phyloP scores from a whole-genome alignment of 2,797 vertebrate species.

The Coranthus polyacanthus region DNA sequence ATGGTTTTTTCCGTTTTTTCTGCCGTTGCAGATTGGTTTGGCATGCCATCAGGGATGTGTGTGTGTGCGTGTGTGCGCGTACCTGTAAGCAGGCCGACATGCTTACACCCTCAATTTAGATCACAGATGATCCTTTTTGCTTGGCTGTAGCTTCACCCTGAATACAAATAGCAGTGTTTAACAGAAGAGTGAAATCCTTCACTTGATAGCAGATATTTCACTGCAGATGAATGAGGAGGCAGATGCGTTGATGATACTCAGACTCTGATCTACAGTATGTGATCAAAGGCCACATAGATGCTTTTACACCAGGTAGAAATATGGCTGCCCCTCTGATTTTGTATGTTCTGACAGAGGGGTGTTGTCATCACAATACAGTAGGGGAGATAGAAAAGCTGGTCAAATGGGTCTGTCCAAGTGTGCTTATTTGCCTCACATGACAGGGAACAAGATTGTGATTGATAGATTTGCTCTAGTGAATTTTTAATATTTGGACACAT shows the following conservation, averaged over 20 bases:
- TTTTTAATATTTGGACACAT: too few species aligned
- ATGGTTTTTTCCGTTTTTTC: slow-evolving; percentile 13
- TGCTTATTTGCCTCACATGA: neutral
- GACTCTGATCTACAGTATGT: slow-evolving; percentile 42
- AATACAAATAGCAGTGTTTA: slow-evolving; percentile 61
- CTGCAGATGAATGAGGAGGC: too few species aligned
- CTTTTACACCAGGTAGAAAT: slow-evolving; percentile 33
- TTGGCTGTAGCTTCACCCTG: slow-evolving; percentile 23
- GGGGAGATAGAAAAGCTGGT: neutral
- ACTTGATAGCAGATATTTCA: slow-evolving; percentile 42
- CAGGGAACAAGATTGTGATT: neutral
- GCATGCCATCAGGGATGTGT: too few species aligned
- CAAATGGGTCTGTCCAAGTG: neutral
- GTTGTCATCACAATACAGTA: too few species aligned
- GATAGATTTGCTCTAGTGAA: too few species aligned
- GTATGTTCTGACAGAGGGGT: slow-evolving; percentile 32
- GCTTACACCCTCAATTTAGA: slow-evolving; percentile 47
- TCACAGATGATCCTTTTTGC: slow-evolving; percentile 27
- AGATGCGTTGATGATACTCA: slow-evolving; percentile 30
- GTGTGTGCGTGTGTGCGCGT: neutral
- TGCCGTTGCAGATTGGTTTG: slow-evolving; percentile 16
- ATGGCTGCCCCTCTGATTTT: slow-evolving; percentile 25
- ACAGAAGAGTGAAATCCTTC: slow-evolving; percentile 37
- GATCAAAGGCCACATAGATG: slow-evolving; percentile 58
- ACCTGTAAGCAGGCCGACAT: neutral